Evolutionary conservation across 2,113 vertebrate species (phyloP).

Genomic region (Perccottus glenii): DNA sequence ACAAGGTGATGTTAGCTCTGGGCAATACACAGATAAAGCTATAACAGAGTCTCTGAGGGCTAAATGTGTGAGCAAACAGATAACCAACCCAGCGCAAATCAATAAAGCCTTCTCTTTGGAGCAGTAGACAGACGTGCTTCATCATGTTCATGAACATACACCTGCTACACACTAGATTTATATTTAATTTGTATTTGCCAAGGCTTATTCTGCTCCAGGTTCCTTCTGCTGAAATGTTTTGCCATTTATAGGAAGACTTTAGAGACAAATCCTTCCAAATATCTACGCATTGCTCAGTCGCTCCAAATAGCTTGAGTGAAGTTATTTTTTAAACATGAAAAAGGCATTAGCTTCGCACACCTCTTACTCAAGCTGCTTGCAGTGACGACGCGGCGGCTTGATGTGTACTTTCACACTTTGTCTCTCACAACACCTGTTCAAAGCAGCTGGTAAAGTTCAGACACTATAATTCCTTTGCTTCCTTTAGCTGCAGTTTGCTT

Average conservation of each 20-base stretch:
- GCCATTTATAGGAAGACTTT: conserved; percentile 20
- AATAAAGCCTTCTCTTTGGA: neutral
- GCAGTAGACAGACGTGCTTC: neutral
- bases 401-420: neutral
- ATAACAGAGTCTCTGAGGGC: neutral
- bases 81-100: conserved; percentile 3
- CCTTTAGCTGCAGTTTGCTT: neutral
- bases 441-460: conserved; percentile 13
- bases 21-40: conserved; percentile 1
- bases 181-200: neutral
- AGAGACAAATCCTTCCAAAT: conserved; percentile 32
- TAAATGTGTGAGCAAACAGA: conserved; percentile 5
- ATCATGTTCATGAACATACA: neutral
- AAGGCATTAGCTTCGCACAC: conserved; percentile 8
- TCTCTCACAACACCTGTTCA: conserved; percentile 5
- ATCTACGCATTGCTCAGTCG: conserved; percentile 2
- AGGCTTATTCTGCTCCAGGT: neutral
- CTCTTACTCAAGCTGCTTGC: conserved; percentile 26
- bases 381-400: conserved; percentile 2
- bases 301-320: conserved; percentile 26
- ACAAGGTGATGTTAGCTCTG: neutral
- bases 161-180: neutral
- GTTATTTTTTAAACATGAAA: conserved; percentile 9
- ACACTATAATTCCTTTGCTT: neutral
- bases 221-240: conserved; percentile 27